Percentiles rank a stretch among this genome's conserved stretches.
phyloP scores from a whole-genome alignment of 2,113 vertebrate species.

The Megaleporinus macrocephalus region DNA sequence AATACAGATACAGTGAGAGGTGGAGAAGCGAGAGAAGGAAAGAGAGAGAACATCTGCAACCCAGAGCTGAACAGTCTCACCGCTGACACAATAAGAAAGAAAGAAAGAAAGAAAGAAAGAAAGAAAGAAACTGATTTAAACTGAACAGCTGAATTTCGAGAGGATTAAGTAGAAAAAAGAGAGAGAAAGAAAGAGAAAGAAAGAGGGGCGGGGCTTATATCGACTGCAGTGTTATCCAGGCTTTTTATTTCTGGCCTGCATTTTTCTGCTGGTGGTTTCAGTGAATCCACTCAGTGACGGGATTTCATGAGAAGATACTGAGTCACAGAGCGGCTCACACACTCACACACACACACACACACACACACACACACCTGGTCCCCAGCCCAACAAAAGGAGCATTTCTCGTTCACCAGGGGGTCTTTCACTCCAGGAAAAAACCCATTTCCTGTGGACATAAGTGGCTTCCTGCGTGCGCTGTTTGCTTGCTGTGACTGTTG shows the following conservation, averaged over 20 bases:
- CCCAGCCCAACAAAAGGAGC: constrained; percentile 33
- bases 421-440: constrained; percentile 42
- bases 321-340: constrained; percentile 3
- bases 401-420: constrained; percentile 39
- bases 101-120: not conserved
- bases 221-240: not conserved
- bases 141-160: too few species aligned
- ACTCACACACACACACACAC: not conserved
- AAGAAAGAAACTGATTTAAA: too few species aligned
- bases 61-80: too few species aligned
- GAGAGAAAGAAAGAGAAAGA: not conserved
- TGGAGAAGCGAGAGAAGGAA: not conserved
- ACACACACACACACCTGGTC: not conserved
- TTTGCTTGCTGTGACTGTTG: too few species aligned
- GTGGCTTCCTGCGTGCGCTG: constrained; percentile 32
- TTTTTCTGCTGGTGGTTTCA: not conserved
- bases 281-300: constrained; percentile 12
- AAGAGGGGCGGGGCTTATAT: not conserved
- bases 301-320: constrained; percentile 1
- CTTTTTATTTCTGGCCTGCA: not conserved
- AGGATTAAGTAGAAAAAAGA: not conserved
- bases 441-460: constrained; percentile 37
- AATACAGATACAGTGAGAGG: too few species aligned
- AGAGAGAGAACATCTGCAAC: too few species aligned
- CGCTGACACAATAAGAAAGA: not conserved